Conservation (phyloP, 2,888 invertebrate species). For the Drosophila yooni region DNA sequence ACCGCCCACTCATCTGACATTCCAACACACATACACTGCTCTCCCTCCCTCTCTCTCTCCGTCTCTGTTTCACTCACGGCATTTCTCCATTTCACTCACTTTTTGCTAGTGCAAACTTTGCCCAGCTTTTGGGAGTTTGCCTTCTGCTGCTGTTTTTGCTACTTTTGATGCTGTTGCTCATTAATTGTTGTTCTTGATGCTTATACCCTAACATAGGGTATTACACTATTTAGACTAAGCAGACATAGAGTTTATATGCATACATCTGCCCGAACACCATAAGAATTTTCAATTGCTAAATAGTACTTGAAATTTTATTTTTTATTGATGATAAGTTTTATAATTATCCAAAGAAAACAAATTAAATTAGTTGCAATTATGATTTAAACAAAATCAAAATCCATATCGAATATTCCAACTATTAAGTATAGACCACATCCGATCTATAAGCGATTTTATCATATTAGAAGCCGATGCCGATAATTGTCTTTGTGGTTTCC, state of each 20-base stretch:
- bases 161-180: constrained; percentile 8
- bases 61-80: neutral
- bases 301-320: too few species aligned
- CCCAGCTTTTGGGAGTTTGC: constrained; percentile 56
- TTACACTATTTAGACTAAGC: neutral
- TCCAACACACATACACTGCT: neutral
- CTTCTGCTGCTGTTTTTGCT: constrained; percentile 12
- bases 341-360: too few species aligned
- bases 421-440: too few species aligned
- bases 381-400: neutral
- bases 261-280: neutral
- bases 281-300: neutral
- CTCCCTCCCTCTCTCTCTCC: neutral
- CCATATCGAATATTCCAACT: neutral
- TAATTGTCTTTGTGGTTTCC: neutral
- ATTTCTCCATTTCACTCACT: constrained; percentile 8
- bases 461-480: neutral
- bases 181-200: constrained; percentile 1
- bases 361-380: neutral
- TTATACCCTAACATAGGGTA: neutral
- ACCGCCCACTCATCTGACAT: constrained; percentile 16
- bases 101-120: constrained; percentile 59
- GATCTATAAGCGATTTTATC: neutral
- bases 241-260: neutral
- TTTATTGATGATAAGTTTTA: too few species aligned